phyloP scores from a whole-genome alignment of 2,113 vertebrate genomes.

The Sus scrofa region DNA sequence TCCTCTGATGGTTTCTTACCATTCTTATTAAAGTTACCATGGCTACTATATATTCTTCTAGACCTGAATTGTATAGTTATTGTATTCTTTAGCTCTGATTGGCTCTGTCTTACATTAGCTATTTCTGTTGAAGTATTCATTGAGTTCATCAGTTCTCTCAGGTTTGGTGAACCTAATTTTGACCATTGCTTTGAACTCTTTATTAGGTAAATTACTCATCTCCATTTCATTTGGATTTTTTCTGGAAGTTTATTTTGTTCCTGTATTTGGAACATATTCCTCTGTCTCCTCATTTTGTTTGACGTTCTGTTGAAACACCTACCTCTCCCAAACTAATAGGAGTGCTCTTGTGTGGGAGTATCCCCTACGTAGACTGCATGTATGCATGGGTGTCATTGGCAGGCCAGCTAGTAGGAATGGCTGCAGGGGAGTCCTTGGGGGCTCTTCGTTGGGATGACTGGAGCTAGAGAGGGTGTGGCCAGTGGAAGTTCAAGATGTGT shows the following conservation, averaged over 20 bases:
- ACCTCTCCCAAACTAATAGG: neutral
- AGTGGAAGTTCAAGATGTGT: neutral
- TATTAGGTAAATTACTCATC: neutral
- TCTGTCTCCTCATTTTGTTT: neutral
- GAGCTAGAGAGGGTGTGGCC: neutral
- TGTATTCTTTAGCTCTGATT: neutral
- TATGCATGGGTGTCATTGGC: neutral
- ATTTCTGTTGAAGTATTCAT: neutral
- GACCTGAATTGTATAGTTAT: neutral
- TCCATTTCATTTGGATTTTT: neutral
- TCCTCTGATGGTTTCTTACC: neutral
- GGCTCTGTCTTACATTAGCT: neutral
- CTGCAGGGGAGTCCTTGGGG: neutral
- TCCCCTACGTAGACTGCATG: too few relatives aligned
- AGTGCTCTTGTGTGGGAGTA: neutral
- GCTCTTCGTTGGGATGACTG: neutral
- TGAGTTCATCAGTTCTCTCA: rapidly evolving
- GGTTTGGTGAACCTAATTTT: neutral
- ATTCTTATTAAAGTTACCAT: neutral
- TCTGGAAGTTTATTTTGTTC: neutral
- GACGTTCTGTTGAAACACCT: neutral
- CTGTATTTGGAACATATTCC: neutral
- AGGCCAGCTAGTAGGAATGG: too few relatives aligned
- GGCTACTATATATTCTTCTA: neutral
- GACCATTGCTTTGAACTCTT: neutral